Base-by-base conservation (phyloP, 1,140 invertebrate species). In the Achroia grisella region DNA sequence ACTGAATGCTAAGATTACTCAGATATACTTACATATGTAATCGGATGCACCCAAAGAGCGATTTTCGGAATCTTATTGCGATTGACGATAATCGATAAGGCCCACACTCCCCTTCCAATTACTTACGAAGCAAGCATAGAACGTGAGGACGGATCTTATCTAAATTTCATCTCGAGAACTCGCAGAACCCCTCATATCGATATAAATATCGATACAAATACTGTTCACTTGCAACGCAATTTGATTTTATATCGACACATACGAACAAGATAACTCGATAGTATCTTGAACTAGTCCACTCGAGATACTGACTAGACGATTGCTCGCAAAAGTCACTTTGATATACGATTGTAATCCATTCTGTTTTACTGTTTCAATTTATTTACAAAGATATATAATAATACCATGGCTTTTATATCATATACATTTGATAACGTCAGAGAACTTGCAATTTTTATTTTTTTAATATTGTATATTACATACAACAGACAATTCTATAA, bases 21-120 rank as follows among this genome's bases (percentile, higher is more conserved):
- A 32, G 34, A 9, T 12, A 14, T 40, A 40, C 10, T n/a, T n/a
- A n/a, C 43, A n/a, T 31, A 32, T 23, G 35, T 29, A 29, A 39
- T 39, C 45, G 31, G 12, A 46, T 47, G 49, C 48, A 52, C 55
- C 36, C 41, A 36, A 48, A 56, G 48, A 62, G 43, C 61, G 60
- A 76, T 76, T 74, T 76, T 73, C 70, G 58, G 56, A 65, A 53
- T 77, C 77, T 82, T 79, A 79, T 76, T 76, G 52, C 65, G 70
- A 77, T 75, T 63, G 62, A 73, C 58, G 61, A 54, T 39, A 48
- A 54, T 59, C 66, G 73, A 79, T 79, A 79, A 63, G 45, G 32
- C 54, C 39, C 39, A 48, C 63, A 50, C 62, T 51, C 65, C 64
- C 59, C 53, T 62, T 65, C 68, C 78, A 79, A 82, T 82, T 78